Percentiles rank a stretch among this genome's conserved stretches.
These are phyloP conservation scores for Apomyelois bistriatella DNA, from an alignment of 2,888 invertebrate species.

Conservation along the genomic window DNA sequence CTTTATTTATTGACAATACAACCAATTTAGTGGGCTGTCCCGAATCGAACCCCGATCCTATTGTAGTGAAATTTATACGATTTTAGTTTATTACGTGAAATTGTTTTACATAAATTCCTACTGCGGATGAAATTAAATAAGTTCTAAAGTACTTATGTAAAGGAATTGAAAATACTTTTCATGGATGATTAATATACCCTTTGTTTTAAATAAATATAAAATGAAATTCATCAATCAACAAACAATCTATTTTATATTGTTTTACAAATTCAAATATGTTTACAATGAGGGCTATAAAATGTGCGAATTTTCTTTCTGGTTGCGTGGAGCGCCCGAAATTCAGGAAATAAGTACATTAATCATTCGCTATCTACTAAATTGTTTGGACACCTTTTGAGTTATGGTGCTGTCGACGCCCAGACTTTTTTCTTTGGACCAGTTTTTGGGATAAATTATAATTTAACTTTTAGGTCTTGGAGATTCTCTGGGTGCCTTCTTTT, in stretches of 20 bases:
- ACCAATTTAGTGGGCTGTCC: conserved; percentile 20
- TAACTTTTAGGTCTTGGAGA: background rate
- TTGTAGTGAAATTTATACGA: conserved; percentile 20
- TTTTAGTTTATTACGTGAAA: background rate
- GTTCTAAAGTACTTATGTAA: too few species aligned
- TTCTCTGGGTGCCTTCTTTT: background rate
- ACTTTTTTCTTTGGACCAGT: background rate
- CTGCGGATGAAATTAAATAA: background rate
- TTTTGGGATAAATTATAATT: conserved; percentile 6
- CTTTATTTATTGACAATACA: conserved; percentile 27
- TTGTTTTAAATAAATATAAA: too few species aligned
- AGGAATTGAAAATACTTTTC: too few species aligned
- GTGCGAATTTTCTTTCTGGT: background rate
- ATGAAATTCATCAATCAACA: too few species aligned
- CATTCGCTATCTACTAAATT: conserved; percentile 11
- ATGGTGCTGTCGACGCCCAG: background rate
- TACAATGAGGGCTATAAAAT: background rate
- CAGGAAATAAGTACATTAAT: conserved; percentile 11
- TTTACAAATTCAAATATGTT: background rate
- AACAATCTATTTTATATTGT: too few species aligned
- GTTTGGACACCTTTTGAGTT: conserved; percentile 13
- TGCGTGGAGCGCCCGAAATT: background rate
- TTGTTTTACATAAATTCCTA: background rate
- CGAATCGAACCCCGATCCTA: conserved; percentile 22
- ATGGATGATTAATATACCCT: too few species aligned